phyloP scores from a whole-genome alignment of 2,113 vertebrate species.

The Alethe castanea region DNA sequence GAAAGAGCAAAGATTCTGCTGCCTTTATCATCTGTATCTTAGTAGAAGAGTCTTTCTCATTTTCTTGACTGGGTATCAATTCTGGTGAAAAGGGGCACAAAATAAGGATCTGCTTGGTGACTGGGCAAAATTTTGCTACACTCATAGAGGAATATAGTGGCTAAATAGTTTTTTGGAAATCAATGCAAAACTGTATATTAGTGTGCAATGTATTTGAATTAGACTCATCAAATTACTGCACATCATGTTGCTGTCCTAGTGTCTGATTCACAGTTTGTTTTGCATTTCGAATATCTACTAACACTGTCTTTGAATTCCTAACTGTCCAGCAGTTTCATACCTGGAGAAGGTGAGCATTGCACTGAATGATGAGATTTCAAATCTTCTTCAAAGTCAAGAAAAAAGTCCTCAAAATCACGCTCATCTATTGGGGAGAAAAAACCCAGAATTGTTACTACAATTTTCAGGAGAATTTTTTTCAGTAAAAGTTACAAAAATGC shows the following conservation, averaged over 20 bases:
- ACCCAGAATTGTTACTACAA: background rate
- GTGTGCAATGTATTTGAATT: background rate
- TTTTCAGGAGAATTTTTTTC: background rate
- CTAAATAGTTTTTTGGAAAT: background rate
- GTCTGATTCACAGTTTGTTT: background rate
- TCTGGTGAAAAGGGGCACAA: background rate
- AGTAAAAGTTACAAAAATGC: background rate
- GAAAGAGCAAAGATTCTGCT: background rate
- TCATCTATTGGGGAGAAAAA: constrained; percentile 74
- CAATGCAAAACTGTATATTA: background rate
- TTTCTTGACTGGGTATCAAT: background rate
- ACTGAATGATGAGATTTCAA: constrained; percentile 82
- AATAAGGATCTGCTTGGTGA: background rate
- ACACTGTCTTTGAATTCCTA: background rate
- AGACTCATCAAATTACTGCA: background rate
- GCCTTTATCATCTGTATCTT: background rate
- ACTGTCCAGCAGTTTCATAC: constrained; percentile 60
- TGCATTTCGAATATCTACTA: background rate
- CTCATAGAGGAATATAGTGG: background rate
- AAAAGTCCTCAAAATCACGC: constrained; percentile 86
- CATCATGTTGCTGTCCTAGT: background rate
- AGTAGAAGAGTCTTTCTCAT: background rate
- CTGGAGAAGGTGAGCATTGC: constrained; percentile 89
- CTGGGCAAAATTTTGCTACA: background rate
- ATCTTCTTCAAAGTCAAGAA: constrained; percentile 88